These are phyloP conservation scores for Lateolabrax maculatus DNA, from an alignment of 2,797 vertebrate species.

Conservation along the genomic window DNA sequence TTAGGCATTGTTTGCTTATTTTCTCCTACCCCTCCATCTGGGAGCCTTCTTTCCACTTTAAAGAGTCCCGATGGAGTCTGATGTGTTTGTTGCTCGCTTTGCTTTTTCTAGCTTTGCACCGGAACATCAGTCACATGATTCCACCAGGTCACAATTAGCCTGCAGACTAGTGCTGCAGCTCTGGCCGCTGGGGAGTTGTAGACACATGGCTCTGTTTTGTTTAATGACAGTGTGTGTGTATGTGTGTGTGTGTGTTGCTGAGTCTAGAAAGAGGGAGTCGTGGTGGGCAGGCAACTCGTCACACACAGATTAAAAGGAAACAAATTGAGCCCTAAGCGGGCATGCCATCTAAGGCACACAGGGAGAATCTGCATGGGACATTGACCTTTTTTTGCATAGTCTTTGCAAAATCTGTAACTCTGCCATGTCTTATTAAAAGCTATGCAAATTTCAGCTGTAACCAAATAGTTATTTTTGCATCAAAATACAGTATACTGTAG, in stretches of 20 bases:
- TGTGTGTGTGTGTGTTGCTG: no score
- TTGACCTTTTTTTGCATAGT: conserved; percentile 32
- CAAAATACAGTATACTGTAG: not conserved
- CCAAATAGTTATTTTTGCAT: conserved; percentile 37
- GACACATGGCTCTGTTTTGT: conserved; percentile 82
- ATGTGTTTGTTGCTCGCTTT: conserved; percentile 69
- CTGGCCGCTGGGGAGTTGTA: conserved; percentile 63
- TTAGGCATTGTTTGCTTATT: conserved; percentile 70
- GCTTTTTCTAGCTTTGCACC: conserved; percentile 63
- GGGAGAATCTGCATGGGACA: conserved; percentile 32
- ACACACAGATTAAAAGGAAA: conserved; percentile 77
- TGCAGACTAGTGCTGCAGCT: conserved; percentile 60
- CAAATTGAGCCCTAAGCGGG: conserved; percentile 61
- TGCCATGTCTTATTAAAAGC: conserved; percentile 2
- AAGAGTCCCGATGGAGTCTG: conserved; percentile 62
- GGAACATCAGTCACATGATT: conserved; percentile 70
- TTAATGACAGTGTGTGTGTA: conserved; percentile 73
- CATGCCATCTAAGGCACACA: conserved; percentile 54
- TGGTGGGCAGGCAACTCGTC: conserved; percentile 69
- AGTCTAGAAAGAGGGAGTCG: conserved; percentile 56
- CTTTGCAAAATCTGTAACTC: conserved; percentile 13
- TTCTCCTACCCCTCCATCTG: conserved; percentile 54
- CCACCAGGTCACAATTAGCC: conserved; percentile 81
- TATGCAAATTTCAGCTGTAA: conserved; percentile 37
- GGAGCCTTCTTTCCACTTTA: conserved; percentile 54